These are phyloP conservation scores for Mythimna pallens DNA, from an alignment of 2,888 invertebrate species.

Conservation along the genomic window DNA sequence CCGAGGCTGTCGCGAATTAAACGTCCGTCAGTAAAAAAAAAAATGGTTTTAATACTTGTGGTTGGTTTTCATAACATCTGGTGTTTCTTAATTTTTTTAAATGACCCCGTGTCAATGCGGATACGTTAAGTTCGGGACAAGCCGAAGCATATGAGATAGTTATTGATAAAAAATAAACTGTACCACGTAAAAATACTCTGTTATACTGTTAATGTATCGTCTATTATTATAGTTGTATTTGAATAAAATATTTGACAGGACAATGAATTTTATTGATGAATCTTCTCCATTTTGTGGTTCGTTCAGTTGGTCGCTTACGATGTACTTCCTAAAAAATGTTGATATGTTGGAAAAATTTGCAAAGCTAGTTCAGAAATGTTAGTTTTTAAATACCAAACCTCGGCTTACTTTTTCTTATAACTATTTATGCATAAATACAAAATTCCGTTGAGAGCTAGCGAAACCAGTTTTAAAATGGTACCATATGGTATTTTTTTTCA, in stretches of 20 bases:
- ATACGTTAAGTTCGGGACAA: constrained; percentile 24
- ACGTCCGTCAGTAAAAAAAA: neutral
- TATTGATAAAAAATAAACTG: constrained; percentile 48
- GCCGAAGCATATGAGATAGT: constrained; percentile 9
- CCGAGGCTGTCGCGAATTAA: constrained; percentile 15
- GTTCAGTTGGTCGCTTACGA: too few species aligned
- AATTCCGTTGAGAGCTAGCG: neutral
- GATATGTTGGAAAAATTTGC: too few species aligned
- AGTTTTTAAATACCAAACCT: too few species aligned
- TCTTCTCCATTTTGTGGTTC: neutral
- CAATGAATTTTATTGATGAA: constrained; percentile 32
- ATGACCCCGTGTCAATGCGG: neutral
- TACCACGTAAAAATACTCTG: constrained; percentile 78
- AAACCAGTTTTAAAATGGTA: too few species aligned
- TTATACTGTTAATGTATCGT: constrained; percentile 81
- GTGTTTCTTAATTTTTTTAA: neutral
- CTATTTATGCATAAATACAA: too few species aligned
- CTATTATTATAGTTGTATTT: constrained; percentile 76
- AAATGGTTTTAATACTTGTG: neutral
- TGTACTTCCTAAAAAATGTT: too few species aligned
- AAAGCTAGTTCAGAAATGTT: too few species aligned
- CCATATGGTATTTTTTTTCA: too few species aligned
- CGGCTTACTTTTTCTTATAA: too few species aligned
- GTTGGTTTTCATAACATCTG: neutral
- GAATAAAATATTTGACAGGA: constrained; percentile 69